Conservation (phyloP, 2,888 invertebrate genomes). For the Drosophila greeni region DNA sequence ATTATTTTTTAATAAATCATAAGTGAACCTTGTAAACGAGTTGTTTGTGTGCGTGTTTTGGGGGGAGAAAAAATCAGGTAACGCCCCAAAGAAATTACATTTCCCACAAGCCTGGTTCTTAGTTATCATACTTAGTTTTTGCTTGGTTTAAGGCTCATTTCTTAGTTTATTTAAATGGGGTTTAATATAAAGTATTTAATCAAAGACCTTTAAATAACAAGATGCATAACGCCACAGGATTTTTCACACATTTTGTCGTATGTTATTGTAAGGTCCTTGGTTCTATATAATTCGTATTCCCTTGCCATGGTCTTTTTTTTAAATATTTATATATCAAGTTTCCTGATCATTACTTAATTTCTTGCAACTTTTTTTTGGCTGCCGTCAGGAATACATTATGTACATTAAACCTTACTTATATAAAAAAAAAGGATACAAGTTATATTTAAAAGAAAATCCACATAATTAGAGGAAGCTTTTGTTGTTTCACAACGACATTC, state of each 20-base stretch:
- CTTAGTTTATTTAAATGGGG: neutral
- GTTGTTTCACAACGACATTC: neutral
- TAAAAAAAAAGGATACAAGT: neutral
- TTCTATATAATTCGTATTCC: neutral
- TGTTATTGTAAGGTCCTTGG: neutral
- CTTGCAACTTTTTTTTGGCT: neutral
- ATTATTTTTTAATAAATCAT: conserved; percentile 58
- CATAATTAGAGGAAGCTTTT: neutral
- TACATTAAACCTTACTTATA: neutral
- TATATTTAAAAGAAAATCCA: neutral
- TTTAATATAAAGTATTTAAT: neutral
- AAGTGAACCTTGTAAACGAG: conserved; percentile 44
- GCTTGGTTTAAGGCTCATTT: neutral
- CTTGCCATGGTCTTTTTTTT: neutral
- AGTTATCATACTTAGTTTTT: neutral
- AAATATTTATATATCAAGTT: neutral
- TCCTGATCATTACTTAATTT: neutral
- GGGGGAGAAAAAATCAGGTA: neutral
- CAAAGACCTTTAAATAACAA: neutral
- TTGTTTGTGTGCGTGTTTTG: neutral
- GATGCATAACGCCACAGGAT: neutral
- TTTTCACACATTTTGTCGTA: too few species aligned
- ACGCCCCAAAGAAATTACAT: neutral
- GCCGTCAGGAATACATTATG: neutral
- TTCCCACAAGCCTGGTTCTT: neutral